These are phyloP conservation scores for Acanthosoma haemorrhoidale DNA, from an alignment of 2,888 invertebrate species.

Conservation along the genomic window DNA sequence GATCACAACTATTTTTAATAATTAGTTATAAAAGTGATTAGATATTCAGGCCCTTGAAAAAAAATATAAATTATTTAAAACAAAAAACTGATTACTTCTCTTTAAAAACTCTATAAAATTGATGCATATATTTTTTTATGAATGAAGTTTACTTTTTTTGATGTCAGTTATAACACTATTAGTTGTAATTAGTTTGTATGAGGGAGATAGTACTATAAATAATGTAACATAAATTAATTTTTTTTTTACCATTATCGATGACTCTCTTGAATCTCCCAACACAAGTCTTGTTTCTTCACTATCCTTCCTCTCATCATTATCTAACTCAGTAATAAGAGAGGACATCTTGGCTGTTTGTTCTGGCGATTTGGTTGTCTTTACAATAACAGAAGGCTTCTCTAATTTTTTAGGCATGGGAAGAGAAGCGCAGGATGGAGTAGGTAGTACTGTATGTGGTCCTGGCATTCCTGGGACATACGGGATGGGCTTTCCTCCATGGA, in stretches of 20 bases:
- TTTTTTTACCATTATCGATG: background rate
- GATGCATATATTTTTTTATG: too few relatives aligned
- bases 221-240: too few relatives aligned
- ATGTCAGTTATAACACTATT: too few relatives aligned
- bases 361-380: conserved; percentile 24
- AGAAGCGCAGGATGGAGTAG: conserved; percentile 48
- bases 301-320: conserved; percentile 13
- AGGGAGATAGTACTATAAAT: too few relatives aligned
- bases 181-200: too few relatives aligned
- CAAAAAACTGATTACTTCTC: too few relatives aligned
- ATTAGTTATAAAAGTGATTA: too few relatives aligned
- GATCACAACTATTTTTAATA: too few relatives aligned
- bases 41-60: too few relatives aligned
- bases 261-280: background rate
- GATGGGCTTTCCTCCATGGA: conserved; percentile 68
- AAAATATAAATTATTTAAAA: too few relatives aligned
- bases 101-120: too few relatives aligned
- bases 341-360: conserved; percentile 11
- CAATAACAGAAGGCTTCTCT: conserved; percentile 31
- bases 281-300: background rate
- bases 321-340: conserved; percentile 11
- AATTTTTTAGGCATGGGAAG: conserved; percentile 4
- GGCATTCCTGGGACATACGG: conserved; percentile 84
- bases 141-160: too few relatives aligned
- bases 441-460: conserved; percentile 62